A percentile compares a stretch with the other conserved stretches of the same genome.
Conservation (phyloP, 2,797 vertebrate genomes). For the Fistularia commersonii region DNA sequence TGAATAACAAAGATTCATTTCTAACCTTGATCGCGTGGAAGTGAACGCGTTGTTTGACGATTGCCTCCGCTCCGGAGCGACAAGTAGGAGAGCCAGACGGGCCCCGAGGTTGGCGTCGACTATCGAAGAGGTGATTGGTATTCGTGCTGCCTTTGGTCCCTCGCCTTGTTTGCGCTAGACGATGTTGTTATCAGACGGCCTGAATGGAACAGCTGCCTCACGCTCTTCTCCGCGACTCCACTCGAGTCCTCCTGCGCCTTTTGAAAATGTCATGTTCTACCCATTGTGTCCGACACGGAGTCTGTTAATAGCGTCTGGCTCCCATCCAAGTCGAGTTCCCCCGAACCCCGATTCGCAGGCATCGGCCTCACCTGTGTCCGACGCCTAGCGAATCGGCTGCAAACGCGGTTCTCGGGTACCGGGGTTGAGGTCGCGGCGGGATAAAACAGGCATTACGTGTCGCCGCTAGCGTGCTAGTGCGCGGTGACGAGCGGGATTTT, state of each 20-base stretch:
- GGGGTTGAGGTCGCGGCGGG: no score
- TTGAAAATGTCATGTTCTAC: conserved; percentile 63
- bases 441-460: no score
- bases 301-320: conserved; percentile 66
- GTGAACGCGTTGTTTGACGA: no score
- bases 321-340: conserved; percentile 57
- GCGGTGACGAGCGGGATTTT: conserved; percentile 35
- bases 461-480: no score
- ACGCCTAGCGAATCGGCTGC: no score
- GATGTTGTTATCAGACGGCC: conserved; percentile 65
- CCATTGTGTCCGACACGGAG: conserved; percentile 57
- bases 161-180: conserved; percentile 51
- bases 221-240: conserved; percentile 37
- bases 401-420: no score
- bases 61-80: no score
- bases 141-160: conserved; percentile 39
- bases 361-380: conserved; percentile 31
- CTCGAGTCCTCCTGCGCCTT: conserved; percentile 56
- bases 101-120: conserved; percentile 37
- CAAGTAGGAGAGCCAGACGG: no score
- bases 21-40: no score
- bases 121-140: conserved; percentile 59
- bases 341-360: conserved; percentile 42
- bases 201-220: conserved; percentile 72
- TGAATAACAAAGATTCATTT: no score